Percentiles rank a stretch among this genome's conserved stretches.
phyloP scores from a whole-genome alignment of 2,888 invertebrate species.

The Zootermopsis nevadensis region DNA sequence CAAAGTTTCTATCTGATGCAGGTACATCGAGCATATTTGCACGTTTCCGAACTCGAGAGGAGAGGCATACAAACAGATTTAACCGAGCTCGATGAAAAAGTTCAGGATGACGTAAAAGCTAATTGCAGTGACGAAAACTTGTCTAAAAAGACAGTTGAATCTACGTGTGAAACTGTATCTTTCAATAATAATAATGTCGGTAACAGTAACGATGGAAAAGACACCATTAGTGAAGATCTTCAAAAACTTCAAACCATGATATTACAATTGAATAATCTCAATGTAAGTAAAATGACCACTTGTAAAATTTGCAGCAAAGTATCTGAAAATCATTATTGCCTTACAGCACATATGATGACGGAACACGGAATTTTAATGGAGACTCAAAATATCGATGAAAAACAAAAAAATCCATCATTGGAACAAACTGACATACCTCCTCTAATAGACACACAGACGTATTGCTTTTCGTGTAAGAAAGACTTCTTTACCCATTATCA shows the following conservation, averaged over 20 bases:
- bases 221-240: slow-evolving; percentile 83
- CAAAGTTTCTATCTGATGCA: slow-evolving; percentile 61
- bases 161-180: slow-evolving; percentile 42
- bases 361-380: slow-evolving; percentile 72
- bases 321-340: slow-evolving; percentile 76
- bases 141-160: slow-evolving; percentile 48
- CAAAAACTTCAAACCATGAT: slow-evolving; percentile 93
- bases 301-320: slow-evolving; percentile 80
- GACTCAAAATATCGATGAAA: slow-evolving; percentile 60
- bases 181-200: slow-evolving; percentile 46
- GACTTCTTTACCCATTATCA: slow-evolving; percentile 72
- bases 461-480: slow-evolving; percentile 70
- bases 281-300: slow-evolving; percentile 68
- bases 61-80: background rate
- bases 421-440: slow-evolving; percentile 57
- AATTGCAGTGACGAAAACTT: background rate
- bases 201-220: slow-evolving; percentile 59
- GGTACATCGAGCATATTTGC: slow-evolving; percentile 63
- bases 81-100: background rate
- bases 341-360: slow-evolving; percentile 76
- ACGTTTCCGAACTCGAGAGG: slow-evolving; percentile 53
- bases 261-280: slow-evolving; percentile 85
- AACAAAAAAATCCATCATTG: slow-evolving; percentile 57
- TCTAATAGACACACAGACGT: slow-evolving; percentile 54
- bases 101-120: background rate